These are phyloP conservation scores for Netelia fuscicornis DNA, from an alignment of 2,888 invertebrate species.

Conservation along the genomic window DNA sequence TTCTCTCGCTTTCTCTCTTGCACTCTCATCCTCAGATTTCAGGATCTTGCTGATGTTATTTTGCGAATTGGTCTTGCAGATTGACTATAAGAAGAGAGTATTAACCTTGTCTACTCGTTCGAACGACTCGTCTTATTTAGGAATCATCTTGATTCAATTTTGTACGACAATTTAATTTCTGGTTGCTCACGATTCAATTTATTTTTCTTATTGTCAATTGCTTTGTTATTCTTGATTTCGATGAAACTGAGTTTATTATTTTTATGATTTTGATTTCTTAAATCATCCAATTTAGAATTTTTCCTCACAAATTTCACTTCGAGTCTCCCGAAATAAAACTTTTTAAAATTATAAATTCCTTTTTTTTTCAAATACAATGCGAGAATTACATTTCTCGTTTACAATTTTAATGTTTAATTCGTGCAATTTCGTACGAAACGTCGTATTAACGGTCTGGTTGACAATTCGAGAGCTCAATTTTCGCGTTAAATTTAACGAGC, in stretches of 20 bases:
- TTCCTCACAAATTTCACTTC: background rate
- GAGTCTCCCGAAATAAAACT: background rate
- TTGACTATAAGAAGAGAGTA: no score
- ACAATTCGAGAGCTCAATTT: background rate
- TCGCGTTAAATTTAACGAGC: background rate
- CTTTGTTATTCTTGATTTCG: background rate
- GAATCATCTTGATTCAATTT: no score
- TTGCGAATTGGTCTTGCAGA: no score
- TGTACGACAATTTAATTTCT: no score
- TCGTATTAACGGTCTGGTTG: background rate
- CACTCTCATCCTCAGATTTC: no score
- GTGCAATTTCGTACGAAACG: no score
- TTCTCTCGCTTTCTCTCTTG: conserved; percentile 3
- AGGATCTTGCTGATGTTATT: no score
- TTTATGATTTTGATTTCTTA: no score
- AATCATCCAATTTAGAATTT: no score
- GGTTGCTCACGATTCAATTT: no score
- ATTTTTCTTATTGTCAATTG: background rate
- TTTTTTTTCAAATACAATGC: background rate
- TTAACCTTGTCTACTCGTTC: background rate
- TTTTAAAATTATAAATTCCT: background rate
- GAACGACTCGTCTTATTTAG: background rate
- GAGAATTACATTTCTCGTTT: background rate
- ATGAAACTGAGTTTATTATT: no score
- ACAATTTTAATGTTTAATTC: background rate